These are phyloP conservation scores for Phymatocera aterrima DNA, from an alignment of 2,888 invertebrate species.

Conservation along the genomic window DNA sequence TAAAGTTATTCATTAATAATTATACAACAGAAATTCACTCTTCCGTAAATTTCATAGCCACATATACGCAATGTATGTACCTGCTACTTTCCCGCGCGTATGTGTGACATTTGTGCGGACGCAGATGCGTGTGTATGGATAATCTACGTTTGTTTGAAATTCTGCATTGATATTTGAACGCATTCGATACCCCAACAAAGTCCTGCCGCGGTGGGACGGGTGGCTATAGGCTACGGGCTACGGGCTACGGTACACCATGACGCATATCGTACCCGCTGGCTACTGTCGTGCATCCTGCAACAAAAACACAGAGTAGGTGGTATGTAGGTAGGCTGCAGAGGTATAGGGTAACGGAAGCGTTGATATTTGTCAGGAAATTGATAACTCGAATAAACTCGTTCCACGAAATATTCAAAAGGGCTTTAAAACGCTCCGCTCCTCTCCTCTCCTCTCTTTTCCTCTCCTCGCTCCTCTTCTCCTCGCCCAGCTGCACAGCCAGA, in stretches of 20 bases:
- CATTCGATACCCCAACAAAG: constrained; percentile 29
- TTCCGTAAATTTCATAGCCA: not conserved
- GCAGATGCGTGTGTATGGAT: not conserved
- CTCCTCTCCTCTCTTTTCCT: not conserved
- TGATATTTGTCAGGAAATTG: constrained; percentile 73
- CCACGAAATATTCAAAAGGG: constrained; percentile 67
- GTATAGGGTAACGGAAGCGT: constrained; percentile 61
- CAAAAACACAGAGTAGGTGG: constrained; percentile 2
- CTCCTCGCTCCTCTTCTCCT: not conserved
- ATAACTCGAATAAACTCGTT: constrained; percentile 73
- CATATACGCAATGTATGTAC: not conserved
- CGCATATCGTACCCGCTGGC: not conserved
- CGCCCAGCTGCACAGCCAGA: not conserved
- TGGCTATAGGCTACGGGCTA: no score
- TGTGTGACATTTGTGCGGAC: not conserved
- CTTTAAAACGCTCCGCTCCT: constrained; percentile 51
- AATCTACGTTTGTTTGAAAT: constrained; percentile 26
- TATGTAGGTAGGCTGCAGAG: not conserved
- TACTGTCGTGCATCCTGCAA: not conserved
- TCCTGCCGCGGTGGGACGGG: not conserved
- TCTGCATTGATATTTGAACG: constrained; percentile 34
- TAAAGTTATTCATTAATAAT: not conserved
- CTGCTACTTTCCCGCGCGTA: not conserved
- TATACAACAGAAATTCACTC: not conserved
- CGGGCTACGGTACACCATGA: not conserved